Percentiles rank a stretch among this genome's conserved stretches.
Conservation (phyloP, 2,113 vertebrate genomes). For the Rhombomys opimus region DNA sequence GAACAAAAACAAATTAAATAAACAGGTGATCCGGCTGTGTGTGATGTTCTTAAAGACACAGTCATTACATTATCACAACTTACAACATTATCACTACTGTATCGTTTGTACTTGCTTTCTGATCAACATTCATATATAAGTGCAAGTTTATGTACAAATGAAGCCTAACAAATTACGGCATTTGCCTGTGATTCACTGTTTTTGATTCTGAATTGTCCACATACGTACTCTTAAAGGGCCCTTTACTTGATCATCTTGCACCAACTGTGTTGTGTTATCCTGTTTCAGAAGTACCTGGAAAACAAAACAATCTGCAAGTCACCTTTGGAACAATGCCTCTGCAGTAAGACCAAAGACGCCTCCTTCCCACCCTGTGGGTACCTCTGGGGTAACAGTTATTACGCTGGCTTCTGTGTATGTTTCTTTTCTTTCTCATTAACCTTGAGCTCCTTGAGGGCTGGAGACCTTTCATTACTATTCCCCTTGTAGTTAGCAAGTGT, state of each 20-base stretch:
- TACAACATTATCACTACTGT: neutral
- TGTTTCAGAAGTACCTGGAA: constrained; percentile 96
- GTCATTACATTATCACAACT: neutral
- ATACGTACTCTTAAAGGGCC: constrained; percentile 95
- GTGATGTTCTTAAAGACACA: constrained; percentile 28
- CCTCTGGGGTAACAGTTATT: neutral
- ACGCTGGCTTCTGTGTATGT: neutral
- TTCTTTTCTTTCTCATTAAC: constrained; percentile 58
- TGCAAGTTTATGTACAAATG: neutral
- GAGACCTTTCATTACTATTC: neutral
- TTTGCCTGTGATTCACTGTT: constrained; percentile 15
- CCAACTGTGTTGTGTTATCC: constrained; percentile 95
- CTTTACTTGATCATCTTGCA: constrained; percentile 99
- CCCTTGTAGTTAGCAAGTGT: constrained; percentile 37
- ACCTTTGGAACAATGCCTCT: constrained; percentile 58
- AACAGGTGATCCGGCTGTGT: constrained; percentile 1
- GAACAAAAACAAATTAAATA: neutral
- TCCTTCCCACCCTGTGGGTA: constrained; percentile 45
- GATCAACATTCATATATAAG: neutral
- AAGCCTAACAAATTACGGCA: neutral
- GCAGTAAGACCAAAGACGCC: neutral
- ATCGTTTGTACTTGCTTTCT: constrained; percentile 37
- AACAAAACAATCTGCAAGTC: constrained; percentile 56
- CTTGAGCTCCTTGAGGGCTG: constrained; percentile 22
- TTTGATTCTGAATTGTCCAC: constrained; percentile 35